Conservation (phyloP, 1,140 invertebrate species). For the Heliothis virescens region DNA sequence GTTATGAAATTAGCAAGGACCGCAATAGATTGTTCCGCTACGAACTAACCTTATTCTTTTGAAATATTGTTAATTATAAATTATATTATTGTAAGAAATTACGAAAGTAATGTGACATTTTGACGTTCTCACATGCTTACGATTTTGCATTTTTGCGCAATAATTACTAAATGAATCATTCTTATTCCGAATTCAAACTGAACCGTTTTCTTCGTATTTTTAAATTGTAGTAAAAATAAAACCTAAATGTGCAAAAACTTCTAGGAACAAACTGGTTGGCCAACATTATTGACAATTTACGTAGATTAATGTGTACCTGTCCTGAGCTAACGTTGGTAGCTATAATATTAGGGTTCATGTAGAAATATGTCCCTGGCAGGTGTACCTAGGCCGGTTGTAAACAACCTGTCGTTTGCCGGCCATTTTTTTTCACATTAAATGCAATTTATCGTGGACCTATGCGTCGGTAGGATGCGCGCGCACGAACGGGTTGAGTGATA, state of each 20-base stretch:
- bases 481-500: constrained; percentile 24
- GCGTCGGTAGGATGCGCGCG: constrained; percentile 2
- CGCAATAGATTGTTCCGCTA: background rate
- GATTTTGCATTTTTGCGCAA: background rate
- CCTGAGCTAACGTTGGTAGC: background rate
- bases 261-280: constrained; percentile 6
- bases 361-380: constrained; percentile 22
- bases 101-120: background rate
- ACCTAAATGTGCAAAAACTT: no score
- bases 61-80: background rate
- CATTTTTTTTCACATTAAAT: constrained; percentile 29
- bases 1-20: constrained; percentile 10
- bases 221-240: background rate
- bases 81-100: background rate
- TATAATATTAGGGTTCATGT: constrained; percentile 30
- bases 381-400: constrained; percentile 40
- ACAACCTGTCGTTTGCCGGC: constrained; percentile 1
- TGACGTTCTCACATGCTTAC: no score
- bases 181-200: background rate
- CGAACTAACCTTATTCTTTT: background rate
- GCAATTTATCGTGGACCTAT: constrained; percentile 25
- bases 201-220: background rate
- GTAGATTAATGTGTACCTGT: constrained; percentile 21
- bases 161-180: background rate
- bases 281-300: constrained; percentile 16